Evolutionary conservation across 2,797 vertebrate species (phyloP).

Genomic region (Synanceia verrucosa): DNA sequence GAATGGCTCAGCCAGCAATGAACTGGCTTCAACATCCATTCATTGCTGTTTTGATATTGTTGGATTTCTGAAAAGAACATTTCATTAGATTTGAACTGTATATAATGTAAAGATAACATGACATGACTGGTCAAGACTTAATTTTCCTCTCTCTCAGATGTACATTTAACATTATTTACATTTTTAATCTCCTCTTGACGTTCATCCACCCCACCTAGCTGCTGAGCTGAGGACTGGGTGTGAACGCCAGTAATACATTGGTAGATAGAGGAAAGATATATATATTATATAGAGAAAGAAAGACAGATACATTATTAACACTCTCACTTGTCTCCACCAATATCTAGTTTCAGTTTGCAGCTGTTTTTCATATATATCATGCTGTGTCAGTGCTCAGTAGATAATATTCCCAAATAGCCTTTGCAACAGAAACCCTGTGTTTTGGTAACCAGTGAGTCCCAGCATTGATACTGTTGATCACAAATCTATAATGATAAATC

Average conservation of each 20-base stretch:
- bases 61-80: slow-evolving; percentile 22
- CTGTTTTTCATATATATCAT: slow-evolving; percentile 14
- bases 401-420: slow-evolving; percentile 17
- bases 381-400: background rate
- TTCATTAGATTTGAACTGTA: slow-evolving; percentile 3
- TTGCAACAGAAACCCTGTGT: slow-evolving; percentile 2
- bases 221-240: background rate
- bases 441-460: slow-evolving; percentile 21
- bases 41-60: slow-evolving; percentile 8
- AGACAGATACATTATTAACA: background rate
- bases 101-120: background rate
- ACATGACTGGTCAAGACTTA: background rate
- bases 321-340: background rate
- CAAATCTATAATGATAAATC: slow-evolving; percentile 53
- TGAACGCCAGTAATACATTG: background rate
- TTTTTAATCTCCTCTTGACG: too few relatives aligned
- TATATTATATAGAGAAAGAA: too few relatives aligned
- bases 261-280: background rate
- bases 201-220: background rate
- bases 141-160: background rate
- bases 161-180: too few relatives aligned
- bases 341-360: slow-evolving; percentile 14
- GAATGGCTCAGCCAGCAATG: slow-evolving; percentile 38
- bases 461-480: slow-evolving; percentile 25
- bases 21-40: slow-evolving; percentile 29